Evolutionary conservation across 23 tunicate genomes (phyloP), one percentile per base, ranked within the genome.

Genomic region (Clavelina lepadiformis): DNA sequence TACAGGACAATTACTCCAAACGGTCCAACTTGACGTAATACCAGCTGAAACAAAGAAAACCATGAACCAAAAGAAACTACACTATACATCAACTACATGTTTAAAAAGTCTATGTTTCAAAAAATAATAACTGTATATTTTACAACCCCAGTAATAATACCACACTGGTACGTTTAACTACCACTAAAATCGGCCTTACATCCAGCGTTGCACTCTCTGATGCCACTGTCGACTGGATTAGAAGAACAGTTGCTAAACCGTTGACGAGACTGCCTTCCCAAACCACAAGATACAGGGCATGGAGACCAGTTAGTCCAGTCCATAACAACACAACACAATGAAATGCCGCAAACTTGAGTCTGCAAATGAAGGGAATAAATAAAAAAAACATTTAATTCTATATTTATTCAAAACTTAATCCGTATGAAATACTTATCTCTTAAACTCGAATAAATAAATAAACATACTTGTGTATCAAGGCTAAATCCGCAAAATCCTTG

Each of bases 281-380:
- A 68, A 1, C 87, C 98, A 51, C 98, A 92, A 3, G 88, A 61
- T 19, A 49, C 73, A 0, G 67, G 15, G 68, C 98, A 92, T 23
- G 73, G 25, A 22, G 83, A 58, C 82, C 82, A 92, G n/a, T 68
- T 37, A 29, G 72, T 28, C 98, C 98, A 92, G 11, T 41, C 65
- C 45, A 45, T 54, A 8, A 86, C 31, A 18, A 26, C 56, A 46
- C 95, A 86, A 33, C 95, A 86, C 19, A 41, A 35, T 36, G 65
- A 47, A 1, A 76, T 78, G 19, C 71, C 95, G 51, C 95, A 86
- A 13, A 13, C 31, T 11, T 55, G 62, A 11, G 31, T 25, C 76
- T 78, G 65, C 15, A 66, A 38, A 25, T 11, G n/a, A n/a, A n/a
- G n/a, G n/a, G n/a, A n/a, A n/a, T n/a, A n/a, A n/a, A n/a, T 13